Evolutionary conservation across 2,888 invertebrate species (phyloP).

Genomic region (Calameuta pallipes): DNA sequence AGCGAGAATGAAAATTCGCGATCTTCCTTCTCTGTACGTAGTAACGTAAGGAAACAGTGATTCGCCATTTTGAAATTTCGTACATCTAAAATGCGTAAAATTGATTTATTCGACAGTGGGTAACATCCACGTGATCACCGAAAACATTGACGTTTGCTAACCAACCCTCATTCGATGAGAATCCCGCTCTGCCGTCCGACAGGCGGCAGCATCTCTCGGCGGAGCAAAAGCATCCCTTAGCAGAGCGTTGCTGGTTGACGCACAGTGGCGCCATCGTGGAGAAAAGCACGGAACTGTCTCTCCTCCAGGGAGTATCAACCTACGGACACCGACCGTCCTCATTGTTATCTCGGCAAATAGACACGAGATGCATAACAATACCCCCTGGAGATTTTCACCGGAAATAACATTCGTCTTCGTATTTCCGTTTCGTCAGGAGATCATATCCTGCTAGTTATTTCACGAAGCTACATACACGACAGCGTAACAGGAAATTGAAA

Average conservation of each 20-base stretch:
- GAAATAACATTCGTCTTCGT: not conserved
- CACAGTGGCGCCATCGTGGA: constrained; percentile 30
- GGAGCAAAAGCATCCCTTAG: constrained; percentile 5
- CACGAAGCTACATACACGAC: not conserved
- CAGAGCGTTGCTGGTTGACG: not conserved
- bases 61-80: not conserved
- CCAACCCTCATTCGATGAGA: constrained; percentile 34
- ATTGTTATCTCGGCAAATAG: not conserved
- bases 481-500: not conserved
- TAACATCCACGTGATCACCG: constrained; percentile 45
- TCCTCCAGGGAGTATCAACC: not conserved
- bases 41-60: not conserved
- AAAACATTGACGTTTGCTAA: constrained; percentile 54
- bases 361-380: not conserved
- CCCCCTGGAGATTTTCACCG: not conserved
- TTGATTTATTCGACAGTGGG: constrained; percentile 48
- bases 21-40: not conserved
- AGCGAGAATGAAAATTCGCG: not conserved
- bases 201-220: constrained; percentile 46
- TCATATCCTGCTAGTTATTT: not conserved
- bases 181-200: constrained; percentile 40
- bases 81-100: not conserved
- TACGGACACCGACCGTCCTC: not conserved
- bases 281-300: constrained; percentile 38
- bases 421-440: not conserved